Percentiles rank a stretch among this genome's conserved stretches.
These are phyloP conservation scores for Branchellion lobata DNA, from an alignment of 2,888 invertebrate species.

Conservation along the genomic window DNA sequence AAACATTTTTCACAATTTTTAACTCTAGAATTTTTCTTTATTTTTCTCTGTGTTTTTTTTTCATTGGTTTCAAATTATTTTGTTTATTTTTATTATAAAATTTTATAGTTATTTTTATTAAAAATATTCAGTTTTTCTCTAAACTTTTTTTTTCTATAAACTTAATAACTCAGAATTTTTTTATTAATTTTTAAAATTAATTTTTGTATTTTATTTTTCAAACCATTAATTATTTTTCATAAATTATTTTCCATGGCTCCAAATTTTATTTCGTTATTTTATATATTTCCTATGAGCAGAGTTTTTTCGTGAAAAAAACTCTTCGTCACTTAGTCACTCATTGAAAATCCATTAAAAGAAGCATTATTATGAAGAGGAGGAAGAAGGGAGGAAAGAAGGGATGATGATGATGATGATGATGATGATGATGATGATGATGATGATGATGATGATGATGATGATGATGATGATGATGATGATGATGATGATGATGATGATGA, in stretches of 20 bases:
- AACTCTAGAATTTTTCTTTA: no score
- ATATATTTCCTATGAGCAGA: background rate
- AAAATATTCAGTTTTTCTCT: no score
- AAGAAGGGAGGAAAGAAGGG: background rate
- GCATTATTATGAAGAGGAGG: background rate
- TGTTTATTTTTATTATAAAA: no score
- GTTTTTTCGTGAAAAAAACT: background rate
- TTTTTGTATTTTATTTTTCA: background rate
- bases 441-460: conserved; percentile 7
- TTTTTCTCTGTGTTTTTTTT: no score
- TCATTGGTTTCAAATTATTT: no score
- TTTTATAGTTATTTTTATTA: no score
- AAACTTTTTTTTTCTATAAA: no score
- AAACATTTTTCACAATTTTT: no score
- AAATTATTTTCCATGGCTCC: background rate
- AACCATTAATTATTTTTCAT: background rate
- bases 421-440: conserved; percentile 8
- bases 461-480: conserved; percentile 12
- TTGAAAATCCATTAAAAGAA: background rate
- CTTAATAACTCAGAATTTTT: background rate
- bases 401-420: background rate
- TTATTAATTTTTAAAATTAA: background rate
- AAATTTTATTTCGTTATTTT: background rate
- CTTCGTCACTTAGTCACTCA: background rate
- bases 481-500: background rate